A percentile compares a stretch with the other conserved stretches of the same genome.
These are phyloP conservation scores for Dromococcyx pavoninus DNA, from an alignment of 2,797 vertebrate genomes.

Conservation along the genomic window DNA sequence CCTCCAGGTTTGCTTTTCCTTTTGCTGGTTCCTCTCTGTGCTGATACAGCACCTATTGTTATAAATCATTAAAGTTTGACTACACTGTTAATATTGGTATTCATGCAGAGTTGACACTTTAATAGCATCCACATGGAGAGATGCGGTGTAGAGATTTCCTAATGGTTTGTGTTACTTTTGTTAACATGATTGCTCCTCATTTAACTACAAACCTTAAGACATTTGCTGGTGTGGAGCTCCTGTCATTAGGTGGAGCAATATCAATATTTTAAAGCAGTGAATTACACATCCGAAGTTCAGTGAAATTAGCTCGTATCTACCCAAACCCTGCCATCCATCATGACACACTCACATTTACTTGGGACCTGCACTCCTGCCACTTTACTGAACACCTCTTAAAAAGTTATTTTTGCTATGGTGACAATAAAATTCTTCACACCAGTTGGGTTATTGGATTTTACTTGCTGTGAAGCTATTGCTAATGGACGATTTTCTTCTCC, in stretches of 20 bases:
- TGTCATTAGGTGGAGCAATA: not conserved
- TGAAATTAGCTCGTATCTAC: not conserved
- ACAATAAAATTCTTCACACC: not conserved
- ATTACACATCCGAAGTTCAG: not conserved
- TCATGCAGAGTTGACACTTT: not conserved
- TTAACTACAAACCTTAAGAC: not conserved
- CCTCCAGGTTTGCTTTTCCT: not conserved
- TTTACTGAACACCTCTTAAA: not conserved
- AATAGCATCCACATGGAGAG: conserved; percentile 16
- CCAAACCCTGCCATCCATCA: not conserved
- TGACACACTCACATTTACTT: not conserved
- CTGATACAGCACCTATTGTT: not conserved
- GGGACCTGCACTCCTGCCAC: not conserved
- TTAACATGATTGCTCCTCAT: conserved; percentile 23
- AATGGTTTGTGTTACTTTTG: conserved; percentile 9
- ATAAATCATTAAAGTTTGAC: conserved; percentile 18
- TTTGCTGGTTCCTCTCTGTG: not conserved
- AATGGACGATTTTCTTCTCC: not conserved
- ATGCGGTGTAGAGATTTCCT: conserved; percentile 4
- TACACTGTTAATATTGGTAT: not conserved
- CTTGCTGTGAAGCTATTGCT: not conserved
- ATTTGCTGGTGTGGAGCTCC: not conserved
- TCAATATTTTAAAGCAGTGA: conserved; percentile 9
- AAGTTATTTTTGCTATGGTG: not conserved
- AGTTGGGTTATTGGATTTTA: not conserved